Base-by-base conservation (phyloP, 2,113 vertebrate species). In the Saccopteryx bilineata region DNA sequence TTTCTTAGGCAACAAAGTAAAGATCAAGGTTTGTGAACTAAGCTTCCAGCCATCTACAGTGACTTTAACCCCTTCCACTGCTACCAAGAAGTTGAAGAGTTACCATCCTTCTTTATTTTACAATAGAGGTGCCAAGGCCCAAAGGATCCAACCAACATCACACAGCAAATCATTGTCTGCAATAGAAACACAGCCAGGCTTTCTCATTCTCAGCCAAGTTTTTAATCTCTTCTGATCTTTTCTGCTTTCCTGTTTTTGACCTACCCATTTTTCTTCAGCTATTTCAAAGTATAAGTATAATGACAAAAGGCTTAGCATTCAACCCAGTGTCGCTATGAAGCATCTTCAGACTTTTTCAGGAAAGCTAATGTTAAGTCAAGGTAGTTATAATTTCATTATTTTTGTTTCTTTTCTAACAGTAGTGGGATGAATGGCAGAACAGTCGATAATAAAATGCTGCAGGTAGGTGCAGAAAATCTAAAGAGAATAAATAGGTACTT, bases 241-340 rank as follows among this genome's bases (percentile, higher is more conserved):
- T 87, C 66, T 33, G 75, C 7, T 21, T 6, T 28, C 7, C 18
- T 6, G 33, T 39, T 75, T 39, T 90, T 8, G 9, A n/a, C 31
- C 46, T 54, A 31, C 10, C 54, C 6, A 18, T 87, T 94, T 94
- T 66, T 60, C 58, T 33, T 69, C 1, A 5, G 63, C 26, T 87
- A 33, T 87, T 90, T 82, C 58, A 87, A 81, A 93, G 63, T 75
- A 48, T 28, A 81, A 93, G 63, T 75, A 48, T 28, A 50, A 76
- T 23, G 26, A 46, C 33, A 61, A 85, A 88, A 95, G 48, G 10
- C 2, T 8, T n/a, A 66, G 3, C 9, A 78, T 88, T 33, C 68
- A 90, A 58, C 76, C n/a, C 23, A 11, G 7, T 65, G 48, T 75
- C 52, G 23, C 21, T 72, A 2, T 75, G 71, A 66, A 90, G 4